Conservation (phyloP, 1,140 invertebrate species). For the Pseudomyrmex sp. region DNA sequence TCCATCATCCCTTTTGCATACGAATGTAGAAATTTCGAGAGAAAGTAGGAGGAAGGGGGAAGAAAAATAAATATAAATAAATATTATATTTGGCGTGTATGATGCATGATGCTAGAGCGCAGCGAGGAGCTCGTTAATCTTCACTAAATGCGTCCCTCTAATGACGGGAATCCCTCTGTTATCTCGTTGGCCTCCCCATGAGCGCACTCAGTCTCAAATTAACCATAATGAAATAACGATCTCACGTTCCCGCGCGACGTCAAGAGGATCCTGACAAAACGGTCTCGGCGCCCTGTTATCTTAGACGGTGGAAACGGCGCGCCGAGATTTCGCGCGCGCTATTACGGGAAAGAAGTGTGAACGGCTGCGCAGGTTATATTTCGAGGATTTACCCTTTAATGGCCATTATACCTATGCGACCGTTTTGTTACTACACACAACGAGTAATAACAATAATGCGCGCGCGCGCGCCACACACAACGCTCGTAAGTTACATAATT, state of each 20-base stretch:
- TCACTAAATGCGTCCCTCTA: conserved; percentile 77
- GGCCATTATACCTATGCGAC: background rate
- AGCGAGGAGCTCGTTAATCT: conserved; percentile 77
- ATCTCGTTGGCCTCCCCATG: conserved; percentile 71
- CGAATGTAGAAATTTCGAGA: no score
- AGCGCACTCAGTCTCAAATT: conserved; percentile 78
- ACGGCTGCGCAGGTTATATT: background rate
- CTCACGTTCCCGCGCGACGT: conserved; percentile 72
- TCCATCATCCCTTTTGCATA: background rate
- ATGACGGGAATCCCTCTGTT: conserved; percentile 76
- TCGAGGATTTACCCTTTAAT: conserved; percentile 42
- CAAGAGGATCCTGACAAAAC: conserved; percentile 74
- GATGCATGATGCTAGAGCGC: conserved; percentile 19
- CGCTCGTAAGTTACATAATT: background rate
- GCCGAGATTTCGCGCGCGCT: conserved; percentile 42
- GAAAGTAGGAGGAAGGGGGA: no score
- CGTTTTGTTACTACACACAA: background rate
- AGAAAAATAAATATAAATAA: conserved; percentile 66
- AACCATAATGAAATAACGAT: conserved; percentile 82
- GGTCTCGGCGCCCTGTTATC: conserved; percentile 67
- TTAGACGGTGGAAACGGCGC: conserved; percentile 52
- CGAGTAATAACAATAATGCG: background rate
- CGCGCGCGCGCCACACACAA: no score
- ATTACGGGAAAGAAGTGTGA: conserved; percentile 49
- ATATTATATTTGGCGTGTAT: conserved; percentile 67